Base-by-base conservation (phyloP, 2,888 invertebrate species). In the Spodoptera exigua region DNA sequence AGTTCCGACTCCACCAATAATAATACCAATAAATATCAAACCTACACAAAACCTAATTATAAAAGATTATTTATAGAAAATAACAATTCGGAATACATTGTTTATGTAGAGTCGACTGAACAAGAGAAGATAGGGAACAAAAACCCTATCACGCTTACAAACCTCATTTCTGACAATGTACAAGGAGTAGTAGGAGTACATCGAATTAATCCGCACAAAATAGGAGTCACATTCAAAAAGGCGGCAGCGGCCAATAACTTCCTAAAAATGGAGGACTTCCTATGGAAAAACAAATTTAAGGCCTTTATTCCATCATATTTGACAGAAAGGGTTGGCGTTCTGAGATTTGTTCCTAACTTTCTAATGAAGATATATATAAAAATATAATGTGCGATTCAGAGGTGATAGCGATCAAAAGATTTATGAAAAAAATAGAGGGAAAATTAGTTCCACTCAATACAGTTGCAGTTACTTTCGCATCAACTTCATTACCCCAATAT, bases 71-170 rank as follows among this genome's bases (percentile, higher is more conserved):
- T 39, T 2, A 1, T 39, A 16, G 39, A 45, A 14, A 45, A 21
- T 13, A 21, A 2, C 14, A n/a, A 13, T 32, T 45, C 32, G 14
- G 32, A 34, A 4, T 45, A 14, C 14, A 32, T 14, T 3, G 13
- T 45, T 2, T 45, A 45, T 10, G 45, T 45, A 13, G 45, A 45
- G 14, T 45, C 45, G 4, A 45, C 45, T 3, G 45, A 45, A n/a
- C 13, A 45, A 4, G 45, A 45, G 14, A 45, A 45, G 14, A 13
- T 45, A 13, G 32, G 45, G 9, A 45, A 45, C 32, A 60, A 36
- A 18, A 37, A 49, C 27, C 32, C 39, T 1, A 45, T 45, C n/a
- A 45, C 45, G n/a, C 13, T 45, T 1, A 45, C 45, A 11, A 45
- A 45, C 9, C 14, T 45, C 13, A 45, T 45, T 4, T 13, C 45